Evolutionary conservation across 2,888 invertebrate genomes (phyloP).

Genomic region (Aleiodes alternator): DNA sequence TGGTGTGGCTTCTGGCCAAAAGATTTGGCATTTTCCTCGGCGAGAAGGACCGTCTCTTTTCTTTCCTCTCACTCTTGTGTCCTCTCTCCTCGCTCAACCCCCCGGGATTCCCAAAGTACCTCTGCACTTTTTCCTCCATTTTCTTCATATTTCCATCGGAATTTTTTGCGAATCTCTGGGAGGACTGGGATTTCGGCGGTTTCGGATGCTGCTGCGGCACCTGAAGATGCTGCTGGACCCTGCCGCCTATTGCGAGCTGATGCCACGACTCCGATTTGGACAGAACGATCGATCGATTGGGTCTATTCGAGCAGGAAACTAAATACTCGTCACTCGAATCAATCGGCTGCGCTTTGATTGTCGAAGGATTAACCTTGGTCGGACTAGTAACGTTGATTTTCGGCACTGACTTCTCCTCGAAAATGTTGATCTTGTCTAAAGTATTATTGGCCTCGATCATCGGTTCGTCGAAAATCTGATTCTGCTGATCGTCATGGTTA

Average conservation of each 20-base stretch:
- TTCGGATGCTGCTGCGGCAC: constrained; percentile 68
- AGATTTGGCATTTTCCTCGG: constrained; percentile 69
- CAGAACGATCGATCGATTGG: constrained; percentile 69
- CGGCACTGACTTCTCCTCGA: constrained; percentile 59
- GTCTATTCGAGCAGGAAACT: constrained; percentile 68
- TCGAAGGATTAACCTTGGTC: constrained; percentile 53
- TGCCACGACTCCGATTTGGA: constrained; percentile 90
- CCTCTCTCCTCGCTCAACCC: not conserved
- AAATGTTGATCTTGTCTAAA: constrained; percentile 65
- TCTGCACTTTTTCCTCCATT: constrained; percentile 72
- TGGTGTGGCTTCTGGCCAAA: constrained; percentile 85
- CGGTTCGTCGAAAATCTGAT: constrained; percentile 38
- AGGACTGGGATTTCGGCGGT: constrained; percentile 82
- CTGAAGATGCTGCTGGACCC: constrained; percentile 54
- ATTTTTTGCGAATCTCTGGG: constrained; percentile 77
- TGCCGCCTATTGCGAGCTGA: constrained; percentile 75
- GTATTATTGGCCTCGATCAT: constrained; percentile 62
- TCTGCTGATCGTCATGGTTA: constrained; percentile 11
- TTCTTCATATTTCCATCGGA: constrained; percentile 65
- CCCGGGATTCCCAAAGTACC: constrained; percentile 69
- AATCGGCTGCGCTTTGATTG: constrained; percentile 52
- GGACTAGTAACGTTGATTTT: constrained; percentile 60
- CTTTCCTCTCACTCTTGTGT: constrained; percentile 59
- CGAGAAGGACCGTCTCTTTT: constrained; percentile 46
- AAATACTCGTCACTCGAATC: constrained; percentile 73